phyloP scores from a whole-genome alignment of 2,113 vertebrate species.

The Otolemur garnettii region DNA sequence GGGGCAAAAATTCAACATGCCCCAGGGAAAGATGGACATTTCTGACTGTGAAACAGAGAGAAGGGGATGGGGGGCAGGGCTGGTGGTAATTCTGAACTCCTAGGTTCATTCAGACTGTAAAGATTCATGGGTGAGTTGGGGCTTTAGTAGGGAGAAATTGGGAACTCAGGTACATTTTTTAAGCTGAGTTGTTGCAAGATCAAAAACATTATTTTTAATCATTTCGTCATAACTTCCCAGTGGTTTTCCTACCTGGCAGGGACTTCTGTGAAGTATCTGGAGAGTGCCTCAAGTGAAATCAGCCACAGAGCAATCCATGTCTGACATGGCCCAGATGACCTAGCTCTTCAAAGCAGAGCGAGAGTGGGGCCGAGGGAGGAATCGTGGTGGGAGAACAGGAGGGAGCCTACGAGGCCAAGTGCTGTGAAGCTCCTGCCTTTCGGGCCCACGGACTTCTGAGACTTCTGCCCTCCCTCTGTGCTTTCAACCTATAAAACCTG shows the following conservation, averaged over 20 bases:
- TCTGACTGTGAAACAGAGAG: conserved; percentile 5
- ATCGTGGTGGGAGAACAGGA: not conserved
- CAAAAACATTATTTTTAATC: conserved; percentile 38
- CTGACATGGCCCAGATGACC: not conserved
- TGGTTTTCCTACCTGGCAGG: not conserved
- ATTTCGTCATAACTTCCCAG: not conserved
- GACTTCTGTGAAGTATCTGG: conserved; percentile 1
- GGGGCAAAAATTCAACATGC: not conserved
- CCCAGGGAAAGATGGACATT: not conserved
- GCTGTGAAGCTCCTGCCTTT: conserved; percentile 22
- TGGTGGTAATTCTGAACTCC: not conserved
- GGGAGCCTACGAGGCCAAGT: not conserved
- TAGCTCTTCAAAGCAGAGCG: conserved; percentile 52
- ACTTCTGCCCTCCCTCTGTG: conserved; percentile 31
- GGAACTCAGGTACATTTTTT: not conserved
- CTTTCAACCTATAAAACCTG: conserved; percentile 73
- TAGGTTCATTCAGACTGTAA: not conserved
- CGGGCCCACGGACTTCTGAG: conserved; percentile 52
- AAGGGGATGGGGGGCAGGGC: too few relatives aligned
- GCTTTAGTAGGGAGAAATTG: not conserved
- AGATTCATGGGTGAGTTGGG: not conserved
- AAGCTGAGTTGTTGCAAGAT: not conserved
- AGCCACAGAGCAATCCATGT: not conserved
- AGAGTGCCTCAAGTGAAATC: not conserved
- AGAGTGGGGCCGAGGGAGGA: not conserved